A percentile compares a stretch with the other conserved stretches of the same genome.
These are phyloP conservation scores for Pedionomus torquatus DNA, from an alignment of 2,113 vertebrate genomes.

Conservation along the genomic window DNA sequence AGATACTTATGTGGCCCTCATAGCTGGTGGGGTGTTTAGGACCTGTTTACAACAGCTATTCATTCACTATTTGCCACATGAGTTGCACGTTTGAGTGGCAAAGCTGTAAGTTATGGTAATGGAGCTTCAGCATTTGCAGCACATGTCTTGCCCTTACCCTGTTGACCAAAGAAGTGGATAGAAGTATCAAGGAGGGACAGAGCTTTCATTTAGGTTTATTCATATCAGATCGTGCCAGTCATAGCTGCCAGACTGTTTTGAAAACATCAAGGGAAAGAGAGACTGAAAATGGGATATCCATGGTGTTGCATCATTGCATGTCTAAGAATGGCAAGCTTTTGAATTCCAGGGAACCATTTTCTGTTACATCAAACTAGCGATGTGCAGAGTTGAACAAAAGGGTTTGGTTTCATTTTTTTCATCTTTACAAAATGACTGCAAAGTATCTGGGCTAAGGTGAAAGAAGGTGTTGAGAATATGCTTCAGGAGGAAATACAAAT, in stretches of 20 bases:
- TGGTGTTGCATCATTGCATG: not conserved
- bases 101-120: not conserved
- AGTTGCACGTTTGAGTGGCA: not conserved
- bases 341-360: not conserved
- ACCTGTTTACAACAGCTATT: not conserved
- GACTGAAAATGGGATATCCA: not conserved
- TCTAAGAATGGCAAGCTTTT: not conserved
- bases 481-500: not conserved
- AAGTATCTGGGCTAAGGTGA: not conserved
- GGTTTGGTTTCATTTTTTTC: not conserved
- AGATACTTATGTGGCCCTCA: not conserved
- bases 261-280: not conserved
- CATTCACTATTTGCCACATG: not conserved
- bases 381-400: not conserved
- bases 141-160: not conserved
- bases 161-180: not conserved
- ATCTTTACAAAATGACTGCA: not conserved
- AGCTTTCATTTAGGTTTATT: not conserved
- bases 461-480: not conserved
- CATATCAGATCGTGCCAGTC: not conserved
- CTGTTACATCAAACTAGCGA: not conserved
- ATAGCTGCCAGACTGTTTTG: not conserved
- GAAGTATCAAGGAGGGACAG: not conserved
- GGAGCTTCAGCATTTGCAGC: not conserved
- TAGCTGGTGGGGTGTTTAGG: not conserved